Percentiles rank a stretch among this genome's conserved stretches.
Conservation (phyloP, 2,888 invertebrate species). For the Liodrosophila aerea region DNA sequence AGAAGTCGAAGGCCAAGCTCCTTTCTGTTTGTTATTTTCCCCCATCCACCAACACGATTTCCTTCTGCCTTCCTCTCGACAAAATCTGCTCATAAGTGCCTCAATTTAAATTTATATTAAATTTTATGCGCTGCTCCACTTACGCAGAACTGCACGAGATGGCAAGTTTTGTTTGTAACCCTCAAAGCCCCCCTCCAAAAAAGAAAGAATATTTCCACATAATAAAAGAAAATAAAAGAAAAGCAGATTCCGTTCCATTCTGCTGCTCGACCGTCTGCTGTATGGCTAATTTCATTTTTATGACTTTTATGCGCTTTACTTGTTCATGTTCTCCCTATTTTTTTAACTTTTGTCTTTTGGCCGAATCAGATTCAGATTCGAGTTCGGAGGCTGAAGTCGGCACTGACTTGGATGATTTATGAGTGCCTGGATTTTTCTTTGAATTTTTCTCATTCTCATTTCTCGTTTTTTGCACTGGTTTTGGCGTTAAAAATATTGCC, state of each 20-base stretch:
- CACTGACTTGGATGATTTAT: constrained; percentile 56
- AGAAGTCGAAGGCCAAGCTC: too few species aligned
- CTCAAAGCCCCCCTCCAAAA: too few species aligned
- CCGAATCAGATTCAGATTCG: constrained; percentile 29
- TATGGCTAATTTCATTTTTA: constrained; percentile 70
- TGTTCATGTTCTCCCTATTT: constrained; percentile 34
- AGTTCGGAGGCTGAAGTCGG: too few species aligned
- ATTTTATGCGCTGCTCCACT: constrained; percentile 32
- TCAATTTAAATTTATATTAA: constrained; percentile 39
- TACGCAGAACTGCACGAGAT: constrained; percentile 22
- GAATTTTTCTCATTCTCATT: constrained; percentile 32
- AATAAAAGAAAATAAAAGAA: constrained; percentile 1
- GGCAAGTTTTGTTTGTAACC: constrained; percentile 12
- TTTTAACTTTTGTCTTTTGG: constrained; percentile 37
- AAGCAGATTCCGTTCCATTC: constrained; percentile 15
- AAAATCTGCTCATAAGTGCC: constrained; percentile 9
- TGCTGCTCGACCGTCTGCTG: constrained; percentile 45
- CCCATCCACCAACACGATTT: too few species aligned
- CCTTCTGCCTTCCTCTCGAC: too few species aligned
- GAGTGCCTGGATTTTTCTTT: constrained; percentile 41
- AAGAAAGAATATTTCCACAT: constrained; percentile 3
- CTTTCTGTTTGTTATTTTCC: too few species aligned
- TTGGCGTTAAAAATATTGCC: constrained; percentile 75
- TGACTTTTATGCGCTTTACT: constrained; percentile 66
- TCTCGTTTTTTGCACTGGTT: constrained; percentile 32